These are phyloP conservation scores for Madoqua kirkii DNA, from an alignment of 2,113 vertebrate species.

Conservation along the genomic window DNA sequence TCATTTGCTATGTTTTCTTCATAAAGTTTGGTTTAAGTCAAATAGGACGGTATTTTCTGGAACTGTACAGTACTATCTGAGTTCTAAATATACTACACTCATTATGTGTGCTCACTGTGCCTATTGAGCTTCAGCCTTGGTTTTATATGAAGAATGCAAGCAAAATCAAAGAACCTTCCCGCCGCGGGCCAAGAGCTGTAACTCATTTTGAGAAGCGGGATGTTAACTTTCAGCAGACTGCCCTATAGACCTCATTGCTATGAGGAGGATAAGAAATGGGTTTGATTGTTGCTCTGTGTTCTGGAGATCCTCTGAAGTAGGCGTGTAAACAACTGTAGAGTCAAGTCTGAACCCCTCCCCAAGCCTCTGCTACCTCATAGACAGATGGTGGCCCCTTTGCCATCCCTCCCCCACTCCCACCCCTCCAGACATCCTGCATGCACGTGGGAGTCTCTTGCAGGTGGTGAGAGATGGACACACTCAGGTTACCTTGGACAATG, in stretches of 20 bases:
- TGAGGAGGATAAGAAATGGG: neutral
- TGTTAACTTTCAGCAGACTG: neutral
- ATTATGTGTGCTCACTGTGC: neutral
- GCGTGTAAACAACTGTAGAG: neutral
- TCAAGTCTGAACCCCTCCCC: neutral
- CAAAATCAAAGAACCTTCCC: neutral
- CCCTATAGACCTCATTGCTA: neutral
- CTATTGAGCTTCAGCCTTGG: neutral
- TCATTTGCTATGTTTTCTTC: neutral
- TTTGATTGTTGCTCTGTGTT: neutral
- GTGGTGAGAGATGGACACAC: neutral
- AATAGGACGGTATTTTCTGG: neutral
- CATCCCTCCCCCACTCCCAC: neutral
- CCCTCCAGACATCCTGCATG: neutral
- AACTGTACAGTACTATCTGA: neutral
- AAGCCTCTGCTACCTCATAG: neutral
- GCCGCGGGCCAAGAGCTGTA: too few relatives aligned
- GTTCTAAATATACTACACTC: neutral
- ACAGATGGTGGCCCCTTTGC: neutral
- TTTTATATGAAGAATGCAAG: constrained; percentile 7
- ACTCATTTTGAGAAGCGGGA: constrained; percentile 23
- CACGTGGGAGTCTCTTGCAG: neutral
- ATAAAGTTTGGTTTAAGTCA: neutral
- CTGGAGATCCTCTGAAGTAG: neutral
- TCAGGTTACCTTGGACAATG: neutral